A percentile compares a stretch with the other conserved stretches of the same genome.
Evolutionary conservation across 1,140 invertebrate genomes (phyloP).

Genomic region (Dendrolimus kikuchii): DNA sequence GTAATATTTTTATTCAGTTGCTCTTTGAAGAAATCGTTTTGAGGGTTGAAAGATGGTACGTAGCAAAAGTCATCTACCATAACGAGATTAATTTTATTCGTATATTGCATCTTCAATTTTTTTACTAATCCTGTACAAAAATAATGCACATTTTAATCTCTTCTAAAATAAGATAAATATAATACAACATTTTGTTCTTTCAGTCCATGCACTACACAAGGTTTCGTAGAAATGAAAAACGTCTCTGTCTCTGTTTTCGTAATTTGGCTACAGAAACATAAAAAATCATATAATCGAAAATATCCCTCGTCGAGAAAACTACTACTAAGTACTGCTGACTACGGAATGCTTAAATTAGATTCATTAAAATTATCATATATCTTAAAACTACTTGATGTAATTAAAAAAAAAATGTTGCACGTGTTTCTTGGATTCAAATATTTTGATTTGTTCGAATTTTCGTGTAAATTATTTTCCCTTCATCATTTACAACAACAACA

Average conservation of each 20-base stretch:
- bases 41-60: conserved; percentile 18
- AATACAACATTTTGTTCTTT: background rate
- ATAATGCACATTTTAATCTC: background rate
- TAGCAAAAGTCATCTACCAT: conserved; percentile 20
- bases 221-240: background rate
- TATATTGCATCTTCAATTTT: conserved; percentile 13
- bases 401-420: no score
- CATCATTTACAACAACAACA: no score
- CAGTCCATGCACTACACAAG: background rate
- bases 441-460: no score
- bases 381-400: no score
- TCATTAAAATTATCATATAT: no score
- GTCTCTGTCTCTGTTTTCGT: background rate
- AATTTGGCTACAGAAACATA: background rate
- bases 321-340: conserved; percentile 1
- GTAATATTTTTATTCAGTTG: conserved; percentile 23
- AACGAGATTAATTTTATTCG: conserved; percentile 16
- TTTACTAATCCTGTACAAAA: conserved; percentile 22
- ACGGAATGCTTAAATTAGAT: background rate
- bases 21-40: conserved; percentile 18
- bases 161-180: background rate
- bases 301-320: background rate
- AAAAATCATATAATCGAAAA: background rate
- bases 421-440: no score
- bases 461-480: no score